Conservation (phyloP, 2,797 vertebrate genomes). For the Coregonus ussuriensis region DNA sequence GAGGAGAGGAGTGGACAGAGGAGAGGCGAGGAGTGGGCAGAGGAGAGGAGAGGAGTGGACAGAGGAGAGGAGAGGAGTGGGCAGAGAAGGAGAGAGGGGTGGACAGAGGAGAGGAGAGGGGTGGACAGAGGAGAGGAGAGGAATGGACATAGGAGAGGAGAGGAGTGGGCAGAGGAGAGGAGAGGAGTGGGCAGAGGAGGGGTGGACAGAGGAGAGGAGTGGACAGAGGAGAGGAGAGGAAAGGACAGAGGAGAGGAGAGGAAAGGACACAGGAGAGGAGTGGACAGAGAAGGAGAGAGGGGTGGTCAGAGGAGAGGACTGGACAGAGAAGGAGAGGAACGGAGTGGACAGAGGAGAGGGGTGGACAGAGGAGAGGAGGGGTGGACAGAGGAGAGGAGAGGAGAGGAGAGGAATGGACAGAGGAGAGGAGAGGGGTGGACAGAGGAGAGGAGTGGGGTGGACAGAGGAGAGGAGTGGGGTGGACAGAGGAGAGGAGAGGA, state of each 20-base stretch:
- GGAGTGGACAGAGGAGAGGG: too few relatives aligned
- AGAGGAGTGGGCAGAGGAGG: not conserved
- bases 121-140: not conserved
- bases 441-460: conserved; percentile 8
- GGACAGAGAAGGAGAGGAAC: conserved; percentile 23
- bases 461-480: conserved; percentile 28
- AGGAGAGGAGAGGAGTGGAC: too few relatives aligned
- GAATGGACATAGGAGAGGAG: conserved; percentile 31
- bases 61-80: too few relatives aligned
- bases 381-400: conserved; percentile 2
- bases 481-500: conserved; percentile 8
- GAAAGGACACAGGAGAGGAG: conserved; percentile 29
- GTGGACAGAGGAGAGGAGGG: not conserved
- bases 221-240: conserved; percentile 20
- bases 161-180: not conserved
- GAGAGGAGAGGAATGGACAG: conserved; percentile 34
- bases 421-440: conserved; percentile 22
- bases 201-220: not conserved
- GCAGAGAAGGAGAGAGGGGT: not conserved
- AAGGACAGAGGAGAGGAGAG: not conserved
- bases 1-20: too few relatives aligned
- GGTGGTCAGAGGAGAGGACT: conserved; percentile 15
- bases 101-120: conserved; percentile 38
- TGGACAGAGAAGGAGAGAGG: conserved; percentile 4
- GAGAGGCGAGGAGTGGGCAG: not conserved